A percentile compares a stretch with the other conserved stretches of the same genome.
Evolutionary conservation across 2,113 vertebrate genomes (phyloP).

Genomic region (Brachionichthys hirsutus): DNA sequence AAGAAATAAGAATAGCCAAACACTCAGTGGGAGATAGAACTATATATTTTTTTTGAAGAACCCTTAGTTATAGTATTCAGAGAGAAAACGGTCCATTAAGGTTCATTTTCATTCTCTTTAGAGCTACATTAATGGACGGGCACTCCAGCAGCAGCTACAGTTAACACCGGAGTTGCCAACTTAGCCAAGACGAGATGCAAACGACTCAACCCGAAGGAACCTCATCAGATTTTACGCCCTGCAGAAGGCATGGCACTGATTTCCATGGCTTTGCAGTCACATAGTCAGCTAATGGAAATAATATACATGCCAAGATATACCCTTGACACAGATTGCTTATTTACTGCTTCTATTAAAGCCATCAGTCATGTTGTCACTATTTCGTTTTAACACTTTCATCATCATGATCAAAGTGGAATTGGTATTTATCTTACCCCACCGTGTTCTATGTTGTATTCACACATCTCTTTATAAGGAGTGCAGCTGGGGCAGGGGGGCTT

Average conservation of each 20-base stretch:
- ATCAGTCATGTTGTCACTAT: slow-evolving; percentile 49
- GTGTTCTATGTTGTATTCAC: slow-evolving; percentile 50
- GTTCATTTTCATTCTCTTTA: slow-evolving; percentile 52
- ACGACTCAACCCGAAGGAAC: slow-evolving; percentile 25
- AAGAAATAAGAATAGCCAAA: slow-evolving; percentile 48
- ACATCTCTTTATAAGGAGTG: slow-evolving; percentile 53
- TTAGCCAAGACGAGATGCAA: slow-evolving; percentile 9
- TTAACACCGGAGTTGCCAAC: slow-evolving; percentile 22
- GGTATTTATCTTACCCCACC: slow-evolving; percentile 43
- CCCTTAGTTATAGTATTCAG: slow-evolving; percentile 49
- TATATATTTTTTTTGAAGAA: slow-evolving; percentile 36
- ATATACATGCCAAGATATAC: slow-evolving; percentile 25
- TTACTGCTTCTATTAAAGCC: slow-evolving; percentile 49
- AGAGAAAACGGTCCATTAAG: slow-evolving; percentile 52
- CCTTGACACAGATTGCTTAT: slow-evolving; percentile 25
- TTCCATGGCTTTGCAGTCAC: slow-evolving; percentile 15
- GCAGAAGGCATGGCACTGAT: neutral
- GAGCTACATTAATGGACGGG: slow-evolving; percentile 52
- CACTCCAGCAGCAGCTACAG: slow-evolving; percentile 5
- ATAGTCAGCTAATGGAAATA: slow-evolving; percentile 31
- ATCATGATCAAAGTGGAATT: slow-evolving; percentile 40
- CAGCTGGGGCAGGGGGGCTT: slow-evolving; percentile 32
- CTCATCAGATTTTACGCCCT: slow-evolving; percentile 20
- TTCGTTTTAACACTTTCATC: slow-evolving; percentile 47
- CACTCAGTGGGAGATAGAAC: slow-evolving; percentile 9